Conservation (phyloP, 2,888 invertebrate species). For the Apeira syringaria region DNA sequence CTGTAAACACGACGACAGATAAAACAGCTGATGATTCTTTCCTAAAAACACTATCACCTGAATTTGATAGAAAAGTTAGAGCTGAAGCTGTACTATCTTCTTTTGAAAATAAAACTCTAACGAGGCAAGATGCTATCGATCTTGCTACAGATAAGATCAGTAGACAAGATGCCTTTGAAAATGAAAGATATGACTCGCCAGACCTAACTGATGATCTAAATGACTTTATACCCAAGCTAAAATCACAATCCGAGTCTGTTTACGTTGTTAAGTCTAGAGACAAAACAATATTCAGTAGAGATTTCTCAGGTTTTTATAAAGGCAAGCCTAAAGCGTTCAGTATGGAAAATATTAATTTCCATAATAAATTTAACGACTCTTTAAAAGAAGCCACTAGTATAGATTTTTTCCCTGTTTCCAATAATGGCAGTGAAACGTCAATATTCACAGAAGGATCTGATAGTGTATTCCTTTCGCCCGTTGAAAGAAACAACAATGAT, state of each 20-base stretch:
- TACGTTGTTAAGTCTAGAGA: conserved; percentile 38
- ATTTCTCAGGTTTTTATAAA: conserved; percentile 57
- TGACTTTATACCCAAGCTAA: conserved; percentile 40
- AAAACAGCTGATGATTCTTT: conserved; percentile 62
- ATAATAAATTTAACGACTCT: conserved; percentile 53
- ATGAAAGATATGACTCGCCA: conserved; percentile 35
- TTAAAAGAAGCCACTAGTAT: conserved; percentile 71
- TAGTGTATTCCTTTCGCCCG: conserved; percentile 54
- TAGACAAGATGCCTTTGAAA: conserved; percentile 47
- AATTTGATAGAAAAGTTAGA: conserved; percentile 35
- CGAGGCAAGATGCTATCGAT: conserved; percentile 65
- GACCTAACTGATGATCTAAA: conserved; percentile 34
- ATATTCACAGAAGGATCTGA: conserved; percentile 65
- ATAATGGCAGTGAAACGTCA: conserved; percentile 54
- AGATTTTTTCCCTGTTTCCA: conserved; percentile 52
- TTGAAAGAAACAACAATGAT: conserved; percentile 50
- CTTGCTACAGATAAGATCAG: conserved; percentile 39
- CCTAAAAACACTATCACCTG: conserved; percentile 35
- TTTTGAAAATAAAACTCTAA: conserved; percentile 52
- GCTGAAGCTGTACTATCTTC: conserved; percentile 44
- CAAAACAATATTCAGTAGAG: conserved; percentile 55
- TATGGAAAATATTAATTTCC: conserved; percentile 62
- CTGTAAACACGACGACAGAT: conserved; percentile 61
- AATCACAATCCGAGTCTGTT: conserved; percentile 51
- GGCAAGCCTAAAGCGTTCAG: conserved; percentile 76